Evolutionary conservation across 2,797 vertebrate species (phyloP).

Genomic region (Coreius guichenoti): DNA sequence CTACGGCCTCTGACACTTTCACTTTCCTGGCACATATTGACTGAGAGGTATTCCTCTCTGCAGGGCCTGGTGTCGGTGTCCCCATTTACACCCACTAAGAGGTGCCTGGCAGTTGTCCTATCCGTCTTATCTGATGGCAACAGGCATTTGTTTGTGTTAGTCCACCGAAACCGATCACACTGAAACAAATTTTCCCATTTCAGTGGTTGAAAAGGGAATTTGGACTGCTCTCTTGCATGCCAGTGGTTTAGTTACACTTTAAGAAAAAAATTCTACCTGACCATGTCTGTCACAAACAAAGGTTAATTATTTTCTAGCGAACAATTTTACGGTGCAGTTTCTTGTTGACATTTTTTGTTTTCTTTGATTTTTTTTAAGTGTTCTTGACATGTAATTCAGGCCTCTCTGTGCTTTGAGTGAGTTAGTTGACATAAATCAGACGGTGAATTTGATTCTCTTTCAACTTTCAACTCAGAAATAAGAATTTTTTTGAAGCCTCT

Average conservation of each 20-base stretch:
- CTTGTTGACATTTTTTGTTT: not conserved
- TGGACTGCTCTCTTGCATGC: not conserved
- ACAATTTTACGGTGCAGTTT: not conserved
- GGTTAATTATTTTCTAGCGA: not conserved
- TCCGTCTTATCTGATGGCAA: conserved; percentile 4
- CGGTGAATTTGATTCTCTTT: conserved; percentile 24
- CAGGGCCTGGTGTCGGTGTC: not conserved
- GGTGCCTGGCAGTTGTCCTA: conserved; percentile 1
- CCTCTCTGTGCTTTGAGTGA: conserved; percentile 3
- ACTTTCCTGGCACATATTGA: conserved; percentile 1
- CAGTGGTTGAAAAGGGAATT: not conserved
- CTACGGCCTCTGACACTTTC: not conserved
- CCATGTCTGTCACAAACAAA: too few relatives aligned
- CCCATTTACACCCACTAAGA: not conserved
- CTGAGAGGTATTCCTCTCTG: not conserved
- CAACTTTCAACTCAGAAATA: conserved; percentile 29
- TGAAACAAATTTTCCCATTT: conserved; percentile 24
- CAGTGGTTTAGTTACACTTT: not conserved
- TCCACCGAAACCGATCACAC: not conserved
- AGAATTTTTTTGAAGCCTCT: conserved; percentile 38
- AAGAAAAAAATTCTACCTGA: not conserved
- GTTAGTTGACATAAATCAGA: conserved; percentile 24
- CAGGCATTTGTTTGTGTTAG: conserved; percentile 23
- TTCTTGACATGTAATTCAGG: not conserved
- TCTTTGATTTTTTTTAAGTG: not conserved